phyloP scores from a whole-genome alignment of 2,888 invertebrate species.

The Apodemia hepburni region DNA sequence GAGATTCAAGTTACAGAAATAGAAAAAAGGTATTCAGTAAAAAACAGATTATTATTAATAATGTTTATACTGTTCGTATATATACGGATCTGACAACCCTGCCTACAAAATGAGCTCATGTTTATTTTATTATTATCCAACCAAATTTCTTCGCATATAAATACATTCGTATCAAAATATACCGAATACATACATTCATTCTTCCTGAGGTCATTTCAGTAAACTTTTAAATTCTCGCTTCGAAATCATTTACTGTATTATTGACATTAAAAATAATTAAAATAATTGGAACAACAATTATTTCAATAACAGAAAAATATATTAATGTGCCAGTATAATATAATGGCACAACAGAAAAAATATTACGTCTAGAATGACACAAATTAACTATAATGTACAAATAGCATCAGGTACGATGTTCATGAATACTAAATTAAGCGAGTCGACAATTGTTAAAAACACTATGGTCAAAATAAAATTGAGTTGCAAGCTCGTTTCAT shows the following conservation, averaged over 20 bases:
- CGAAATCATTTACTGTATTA: neutral
- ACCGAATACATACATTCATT: constrained; percentile 50
- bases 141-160: constrained; percentile 55
- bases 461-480: constrained; percentile 20
- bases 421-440: constrained; percentile 51
- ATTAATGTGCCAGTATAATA: neutral
- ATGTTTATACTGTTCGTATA: neutral
- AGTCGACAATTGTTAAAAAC: constrained; percentile 54
- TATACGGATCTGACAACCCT: constrained; percentile 7
- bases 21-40: neutral
- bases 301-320: neutral
- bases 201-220: constrained; percentile 34
- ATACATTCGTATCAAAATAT: constrained; percentile 75
- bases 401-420: constrained; percentile 66
- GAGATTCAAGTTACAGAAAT: constrained; percentile 20
- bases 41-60: neutral
- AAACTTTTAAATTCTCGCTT: constrained; percentile 18
- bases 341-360: constrained; percentile 36
- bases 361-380: constrained; percentile 31
- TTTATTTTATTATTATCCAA: constrained; percentile 35
- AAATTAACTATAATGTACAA: constrained; percentile 61
- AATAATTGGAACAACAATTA: neutral
- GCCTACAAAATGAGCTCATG: neutral
- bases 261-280: neutral
- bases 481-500: constrained; percentile 25